Percentiles rank a stretch among this genome's conserved stretches.
phyloP scores from a whole-genome alignment of 2,113 vertebrate genomes.

The Brachirus orientalis region DNA sequence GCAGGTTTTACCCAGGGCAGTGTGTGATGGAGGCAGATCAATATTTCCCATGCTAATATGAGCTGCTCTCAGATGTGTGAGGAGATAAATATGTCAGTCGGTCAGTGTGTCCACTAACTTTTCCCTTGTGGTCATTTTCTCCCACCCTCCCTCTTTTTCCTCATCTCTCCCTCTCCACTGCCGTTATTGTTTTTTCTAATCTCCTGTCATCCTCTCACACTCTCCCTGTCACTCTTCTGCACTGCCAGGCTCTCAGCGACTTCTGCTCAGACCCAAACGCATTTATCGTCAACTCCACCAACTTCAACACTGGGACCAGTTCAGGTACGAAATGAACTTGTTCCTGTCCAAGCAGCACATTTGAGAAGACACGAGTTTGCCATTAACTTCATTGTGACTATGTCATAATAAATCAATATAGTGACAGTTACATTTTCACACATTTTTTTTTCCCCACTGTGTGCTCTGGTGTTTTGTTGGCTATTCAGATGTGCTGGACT shows the following conservation, averaged over 20 bases:
- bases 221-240: slow-evolving; percentile 24
- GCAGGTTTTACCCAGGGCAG: slow-evolving; percentile 16
- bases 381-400: background rate
- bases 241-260: slow-evolving; percentile 88
- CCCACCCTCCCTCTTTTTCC: slow-evolving; percentile 30
- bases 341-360: too few species aligned
- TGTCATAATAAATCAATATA: slow-evolving; percentile 37
- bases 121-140: slow-evolving; percentile 39
- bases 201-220: slow-evolving; percentile 21
- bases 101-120: slow-evolving; percentile 66
- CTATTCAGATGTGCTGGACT: slow-evolving; percentile 88
- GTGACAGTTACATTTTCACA: slow-evolving; percentile 30
- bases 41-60: slow-evolving; percentile 33
- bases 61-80: slow-evolving; percentile 41
- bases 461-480: slow-evolving; percentile 53
- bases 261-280: slow-evolving; percentile 89
- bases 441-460: slow-evolving; percentile 38
- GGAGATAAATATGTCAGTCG: slow-evolving; percentile 73
- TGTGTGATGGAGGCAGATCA: slow-evolving; percentile 41
- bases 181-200: background rate
- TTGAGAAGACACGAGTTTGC: slow-evolving; percentile 6
- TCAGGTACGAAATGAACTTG: slow-evolving; percentile 79
- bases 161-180: slow-evolving; percentile 5
- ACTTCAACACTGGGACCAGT: slow-evolving; percentile 85
- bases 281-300: slow-evolving; percentile 89